Conservation (phyloP, 1,140 invertebrate genomes). For the Caenorhabditis tropicalis region DNA sequence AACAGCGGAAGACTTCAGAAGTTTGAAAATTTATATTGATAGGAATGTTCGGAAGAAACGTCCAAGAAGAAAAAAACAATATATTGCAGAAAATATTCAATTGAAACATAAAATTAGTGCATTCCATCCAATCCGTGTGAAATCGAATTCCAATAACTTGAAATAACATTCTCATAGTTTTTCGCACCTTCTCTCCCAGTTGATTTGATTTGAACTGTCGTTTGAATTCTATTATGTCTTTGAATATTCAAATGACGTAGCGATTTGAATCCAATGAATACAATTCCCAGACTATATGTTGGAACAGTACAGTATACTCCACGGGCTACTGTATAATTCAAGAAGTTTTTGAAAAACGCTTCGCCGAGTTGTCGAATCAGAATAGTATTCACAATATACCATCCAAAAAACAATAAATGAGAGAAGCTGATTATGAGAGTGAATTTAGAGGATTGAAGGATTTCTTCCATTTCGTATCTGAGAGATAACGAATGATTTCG, state of each 20-base stretch:
- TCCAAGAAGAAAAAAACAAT: too few species aligned
- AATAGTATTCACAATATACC: not conserved
- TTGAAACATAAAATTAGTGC: too few species aligned
- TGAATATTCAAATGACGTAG: not conserved
- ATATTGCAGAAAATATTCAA: too few species aligned
- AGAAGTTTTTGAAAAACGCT: not conserved
- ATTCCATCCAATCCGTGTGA: not conserved
- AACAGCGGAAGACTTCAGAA: too few species aligned
- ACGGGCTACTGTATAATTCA: not conserved
- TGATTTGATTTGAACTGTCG: slow-evolving; percentile 7
- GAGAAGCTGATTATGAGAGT: not conserved
- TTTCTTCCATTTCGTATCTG: slow-evolving; percentile 13
- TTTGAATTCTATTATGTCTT: not conserved
- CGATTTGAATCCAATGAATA: not conserved
- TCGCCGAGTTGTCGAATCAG: not conserved
- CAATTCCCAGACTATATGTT: not conserved
- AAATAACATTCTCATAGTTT: not conserved
- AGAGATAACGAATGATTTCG: not conserved
- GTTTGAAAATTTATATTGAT: too few species aligned
- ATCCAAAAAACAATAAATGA: not conserved
- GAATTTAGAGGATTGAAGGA: not conserved
- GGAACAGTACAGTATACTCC: not conserved
- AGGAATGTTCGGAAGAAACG: too few species aligned
- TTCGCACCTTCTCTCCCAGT: not conserved
- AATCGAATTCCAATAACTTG: not conserved